Evolutionary conservation across 2,888 invertebrate genomes (phyloP), one percentile per base, ranked within the genome.

Genomic region (Cosmorhoe ocellata): DNA sequence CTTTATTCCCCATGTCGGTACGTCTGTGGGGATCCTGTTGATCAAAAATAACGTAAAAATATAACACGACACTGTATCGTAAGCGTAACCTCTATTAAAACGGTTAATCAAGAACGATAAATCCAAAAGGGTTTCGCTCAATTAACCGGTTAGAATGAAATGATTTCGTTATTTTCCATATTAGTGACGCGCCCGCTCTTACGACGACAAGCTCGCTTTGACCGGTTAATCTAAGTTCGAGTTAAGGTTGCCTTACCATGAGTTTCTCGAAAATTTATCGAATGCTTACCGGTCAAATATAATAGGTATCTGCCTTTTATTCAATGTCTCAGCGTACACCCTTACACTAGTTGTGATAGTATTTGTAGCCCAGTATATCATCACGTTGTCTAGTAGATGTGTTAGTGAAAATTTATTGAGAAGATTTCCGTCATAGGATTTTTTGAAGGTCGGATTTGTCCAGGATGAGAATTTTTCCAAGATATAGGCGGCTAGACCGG

Each of bases 401-500:
- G 85, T 83, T 1, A 87, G 59, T 0, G 78, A 67, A 70, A 66
- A 88, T 44, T 79, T 83, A 3, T 87, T 84, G 0, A 91, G 76
- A 0, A 96, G 79, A 1, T 93, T 94, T 0, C 96, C 95, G 68
- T 96, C 94, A 0, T 79, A 72, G 0, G 91, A 81, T 0, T 81
- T 67, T 11, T 79, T 85, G 68, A 86, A 85, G 0, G 78, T 73
- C 0, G 64, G 93, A 79, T 86, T 95, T 76, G 85, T 96, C 94
- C 83, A 95, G 4, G 67, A 93, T 69, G 91, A 92, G 83, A 97
- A 97, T 76, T 98, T 98, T 69, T 98, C 98, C 8, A 98, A 79
- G 43, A 98, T 95, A 69, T 98, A 98, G 0, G 96, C 96, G 0
- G 97, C 97, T 50, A 98, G 81, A 0, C 97, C 98, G 0, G 94